Conservation (phyloP, 2,113 vertebrate species). For the Crotophaga sulcirostris region DNA sequence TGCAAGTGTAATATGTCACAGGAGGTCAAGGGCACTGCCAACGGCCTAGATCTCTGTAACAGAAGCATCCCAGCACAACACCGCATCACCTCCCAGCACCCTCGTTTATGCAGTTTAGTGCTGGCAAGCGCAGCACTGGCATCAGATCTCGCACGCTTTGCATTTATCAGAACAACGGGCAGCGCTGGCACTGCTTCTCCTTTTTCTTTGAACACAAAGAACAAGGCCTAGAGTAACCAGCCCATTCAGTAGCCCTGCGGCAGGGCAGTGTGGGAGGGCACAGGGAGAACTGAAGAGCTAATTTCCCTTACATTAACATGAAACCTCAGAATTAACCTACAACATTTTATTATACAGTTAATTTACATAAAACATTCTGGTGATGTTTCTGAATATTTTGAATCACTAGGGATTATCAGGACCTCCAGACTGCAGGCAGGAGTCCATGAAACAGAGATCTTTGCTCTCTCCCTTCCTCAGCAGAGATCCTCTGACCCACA, state of each 20-base stretch:
- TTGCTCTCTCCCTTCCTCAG: not conserved
- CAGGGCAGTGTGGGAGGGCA: not conserved
- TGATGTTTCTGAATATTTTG: not conserved
- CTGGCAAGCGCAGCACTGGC: not conserved
- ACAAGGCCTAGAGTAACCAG: not conserved
- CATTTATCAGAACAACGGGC: not conserved
- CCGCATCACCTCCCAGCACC: not conserved
- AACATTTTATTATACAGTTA: not conserved
- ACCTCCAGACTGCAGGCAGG: not conserved
- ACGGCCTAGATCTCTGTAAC: not conserved
- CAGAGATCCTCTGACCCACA: not conserved
- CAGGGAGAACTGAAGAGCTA: not conserved
- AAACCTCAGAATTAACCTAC: not conserved
- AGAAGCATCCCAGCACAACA: not conserved
- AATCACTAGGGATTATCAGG: not conserved
- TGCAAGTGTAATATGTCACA: not conserved
- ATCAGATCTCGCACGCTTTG: not conserved
- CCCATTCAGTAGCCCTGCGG: rapidly evolving
- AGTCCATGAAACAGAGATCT: not conserved
- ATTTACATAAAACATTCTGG: not conserved
- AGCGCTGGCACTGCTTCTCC: not conserved
- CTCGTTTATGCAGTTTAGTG: not conserved
- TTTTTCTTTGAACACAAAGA: not conserved
- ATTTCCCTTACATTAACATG: not conserved
- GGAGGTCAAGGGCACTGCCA: not conserved